phyloP scores from a whole-genome alignment of 1,140 invertebrate genomes.

The Venturia canescens region DNA sequence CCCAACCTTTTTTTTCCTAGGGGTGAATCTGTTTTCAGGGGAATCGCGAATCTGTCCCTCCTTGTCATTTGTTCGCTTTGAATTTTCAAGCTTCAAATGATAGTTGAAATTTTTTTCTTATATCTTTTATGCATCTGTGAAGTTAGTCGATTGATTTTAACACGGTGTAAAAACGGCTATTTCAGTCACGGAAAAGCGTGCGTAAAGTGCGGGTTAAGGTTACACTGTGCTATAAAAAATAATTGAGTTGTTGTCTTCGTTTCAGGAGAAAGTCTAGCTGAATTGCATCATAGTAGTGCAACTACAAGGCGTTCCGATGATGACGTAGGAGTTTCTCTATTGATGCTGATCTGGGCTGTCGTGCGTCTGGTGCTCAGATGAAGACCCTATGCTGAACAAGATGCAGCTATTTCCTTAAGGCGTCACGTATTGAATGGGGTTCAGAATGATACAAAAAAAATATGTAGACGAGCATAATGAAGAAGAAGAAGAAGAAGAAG shows the following conservation, averaged over 20 bases:
- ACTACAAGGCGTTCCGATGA: constrained; percentile 52
- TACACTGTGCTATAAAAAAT: constrained; percentile 24
- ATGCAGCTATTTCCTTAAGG: background rate
- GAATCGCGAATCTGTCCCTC: no score
- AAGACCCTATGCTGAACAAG: constrained; percentile 54
- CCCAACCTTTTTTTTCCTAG: no score
- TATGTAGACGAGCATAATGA: background rate
- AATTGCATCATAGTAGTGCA: constrained; percentile 77
- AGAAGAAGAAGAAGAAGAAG: no score
- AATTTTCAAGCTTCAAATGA: no score
- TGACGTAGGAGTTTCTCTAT: constrained; percentile 49
- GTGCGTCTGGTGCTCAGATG: constrained; percentile 60
- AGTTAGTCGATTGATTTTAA: no score
- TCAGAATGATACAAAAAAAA: background rate
- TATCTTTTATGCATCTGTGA: no score
- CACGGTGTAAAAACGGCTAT: no score
- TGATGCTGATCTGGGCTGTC: constrained; percentile 56
- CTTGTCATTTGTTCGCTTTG: no score
- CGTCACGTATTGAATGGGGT: background rate
- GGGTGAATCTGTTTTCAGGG: no score
- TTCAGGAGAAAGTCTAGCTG: constrained; percentile 81
- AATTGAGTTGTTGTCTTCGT: constrained; percentile 71
- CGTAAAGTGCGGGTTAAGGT: background rate
- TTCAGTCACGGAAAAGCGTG: no score
- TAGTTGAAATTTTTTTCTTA: no score